phyloP scores from a whole-genome alignment of 2,797 vertebrate species.

The Typhlichthys eigenmanni region DNA sequence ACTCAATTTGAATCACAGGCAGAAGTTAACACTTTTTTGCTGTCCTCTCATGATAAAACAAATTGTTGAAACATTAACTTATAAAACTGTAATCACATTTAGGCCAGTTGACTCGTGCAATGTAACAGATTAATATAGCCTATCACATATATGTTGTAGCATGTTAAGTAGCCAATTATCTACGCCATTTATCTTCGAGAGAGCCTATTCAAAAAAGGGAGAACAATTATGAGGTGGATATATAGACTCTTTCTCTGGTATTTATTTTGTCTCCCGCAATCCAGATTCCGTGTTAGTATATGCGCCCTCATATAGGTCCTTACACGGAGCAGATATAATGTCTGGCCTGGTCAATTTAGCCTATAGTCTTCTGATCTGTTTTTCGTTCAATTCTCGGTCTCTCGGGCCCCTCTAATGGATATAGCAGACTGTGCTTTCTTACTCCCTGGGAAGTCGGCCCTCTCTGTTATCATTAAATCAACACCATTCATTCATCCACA shows the following conservation, averaged over 20 bases:
- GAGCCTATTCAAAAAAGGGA: too few species aligned
- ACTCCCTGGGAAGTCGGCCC: conserved; percentile 52
- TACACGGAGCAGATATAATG: conserved; percentile 12
- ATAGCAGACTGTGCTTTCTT: conserved; percentile 53
- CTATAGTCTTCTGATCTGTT: neutral
- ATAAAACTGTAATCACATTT: too few species aligned
- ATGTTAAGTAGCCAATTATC: too few species aligned
- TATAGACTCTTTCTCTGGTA: neutral
- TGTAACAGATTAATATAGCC: too few species aligned
- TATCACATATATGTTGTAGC: too few species aligned
- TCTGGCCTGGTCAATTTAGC: conserved; percentile 5
- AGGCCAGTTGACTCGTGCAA: too few species aligned
- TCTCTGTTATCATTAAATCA: conserved; percentile 60
- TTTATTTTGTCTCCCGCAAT: neutral
- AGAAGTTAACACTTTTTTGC: too few species aligned
- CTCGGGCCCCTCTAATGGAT: conserved; percentile 48
- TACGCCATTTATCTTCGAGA: too few species aligned
- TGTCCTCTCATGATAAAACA: too few species aligned
- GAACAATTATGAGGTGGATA: too few species aligned
- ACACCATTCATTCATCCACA: neutral
- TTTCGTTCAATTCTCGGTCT: conserved; percentile 1
- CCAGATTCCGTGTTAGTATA: neutral
- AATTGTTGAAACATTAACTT: too few species aligned
- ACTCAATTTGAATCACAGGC: too few species aligned
- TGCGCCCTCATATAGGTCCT: neutral